phyloP scores from a whole-genome alignment of 2,797 vertebrate species.

The Myotis findleyi region DNA sequence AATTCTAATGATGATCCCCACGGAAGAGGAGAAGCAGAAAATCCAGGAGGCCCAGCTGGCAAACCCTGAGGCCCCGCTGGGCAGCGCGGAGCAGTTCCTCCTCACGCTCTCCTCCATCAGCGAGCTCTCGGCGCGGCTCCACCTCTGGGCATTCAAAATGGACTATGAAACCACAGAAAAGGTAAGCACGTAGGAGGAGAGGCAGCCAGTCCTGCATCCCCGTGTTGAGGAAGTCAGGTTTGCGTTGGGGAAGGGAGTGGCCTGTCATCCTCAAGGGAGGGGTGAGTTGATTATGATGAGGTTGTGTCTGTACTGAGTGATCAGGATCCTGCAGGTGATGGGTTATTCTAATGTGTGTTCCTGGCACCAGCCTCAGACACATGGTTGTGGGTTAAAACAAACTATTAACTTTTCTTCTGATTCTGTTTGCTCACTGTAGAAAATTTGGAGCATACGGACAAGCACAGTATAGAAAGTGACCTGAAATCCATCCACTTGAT shows the following conservation, averaged over 20 bases:
- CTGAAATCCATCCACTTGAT: not conserved
- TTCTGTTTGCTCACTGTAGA: not conserved
- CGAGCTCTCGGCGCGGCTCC: conserved; percentile 96
- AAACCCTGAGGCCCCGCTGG: conserved; percentile 95
- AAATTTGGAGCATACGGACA: not conserved
- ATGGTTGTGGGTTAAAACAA: not conserved
- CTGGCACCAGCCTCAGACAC: not conserved
- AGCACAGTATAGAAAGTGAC: not conserved
- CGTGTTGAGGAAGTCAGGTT: not conserved
- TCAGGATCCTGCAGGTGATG: not conserved
- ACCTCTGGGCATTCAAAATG: conserved; percentile 99
- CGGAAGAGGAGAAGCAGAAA: conserved; percentile 97
- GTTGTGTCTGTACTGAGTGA: not conserved
- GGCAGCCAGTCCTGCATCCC: accelerated
- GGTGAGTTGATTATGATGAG: not conserved
- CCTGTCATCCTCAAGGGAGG: not conserved
- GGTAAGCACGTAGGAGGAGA: conserved; percentile 85
- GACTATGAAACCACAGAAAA: conserved; percentile 98
- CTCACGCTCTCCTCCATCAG: conserved; percentile 98
- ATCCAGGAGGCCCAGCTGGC: conserved; percentile 98
- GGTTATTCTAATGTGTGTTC: not conserved
- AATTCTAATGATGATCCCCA: conserved; percentile 99
- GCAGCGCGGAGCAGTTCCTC: conserved; percentile 97
- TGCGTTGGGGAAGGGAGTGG: not conserved
- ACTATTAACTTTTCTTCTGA: not conserved